Base-by-base conservation (phyloP, 2,888 invertebrate genomes). In the Andrena fulva region DNA sequence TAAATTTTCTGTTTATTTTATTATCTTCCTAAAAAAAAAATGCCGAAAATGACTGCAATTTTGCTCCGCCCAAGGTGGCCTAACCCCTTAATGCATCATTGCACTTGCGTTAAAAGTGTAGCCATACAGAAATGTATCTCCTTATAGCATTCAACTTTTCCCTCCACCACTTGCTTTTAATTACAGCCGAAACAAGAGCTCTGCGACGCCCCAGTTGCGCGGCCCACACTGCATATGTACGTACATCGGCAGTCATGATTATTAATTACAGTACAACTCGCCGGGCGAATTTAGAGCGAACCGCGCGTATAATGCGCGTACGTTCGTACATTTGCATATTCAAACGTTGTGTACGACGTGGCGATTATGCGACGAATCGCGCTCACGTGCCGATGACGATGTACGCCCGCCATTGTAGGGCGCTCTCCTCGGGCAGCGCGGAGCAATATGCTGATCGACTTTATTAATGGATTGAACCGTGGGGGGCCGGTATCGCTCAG, bases 261-360 rank as follows among this genome's bases (percentile, higher is more conserved):
- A 88, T 88, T 88, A 88, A 88, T 88, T 87, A 88, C 75, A 77
- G 77, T 82, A 82, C 77, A 72, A 83, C 81, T 84, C 62, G 86
- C 33, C 77, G 66, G 75, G 42, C 77, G 81, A 86, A 88, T 88
- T 88, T 87, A 81, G 87, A 86, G 82, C 78, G 84, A 84, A 71
- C 80, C 82, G 77, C 80, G 80, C 80, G 86, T 81, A 80, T 88
- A 88, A 88, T 84, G 86, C 82, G 83, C 76, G 52, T 29, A 73
- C 80, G 80, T 85, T 84, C 78, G 77, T 82, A 72, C 79, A 87
- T 88, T 87, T 88, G 87, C 88, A 88, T 88, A 88, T 88, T 88
- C 86, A 84, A 89, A 84, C 82, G 78, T 80, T 86, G 82, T 82
- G 59, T 81, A 83, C 76, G 82, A 82, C 82, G 84, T 80, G 79